Evolutionary conservation across 2,888 invertebrate species (phyloP).

Genomic region (Pollenia angustigena): DNA sequence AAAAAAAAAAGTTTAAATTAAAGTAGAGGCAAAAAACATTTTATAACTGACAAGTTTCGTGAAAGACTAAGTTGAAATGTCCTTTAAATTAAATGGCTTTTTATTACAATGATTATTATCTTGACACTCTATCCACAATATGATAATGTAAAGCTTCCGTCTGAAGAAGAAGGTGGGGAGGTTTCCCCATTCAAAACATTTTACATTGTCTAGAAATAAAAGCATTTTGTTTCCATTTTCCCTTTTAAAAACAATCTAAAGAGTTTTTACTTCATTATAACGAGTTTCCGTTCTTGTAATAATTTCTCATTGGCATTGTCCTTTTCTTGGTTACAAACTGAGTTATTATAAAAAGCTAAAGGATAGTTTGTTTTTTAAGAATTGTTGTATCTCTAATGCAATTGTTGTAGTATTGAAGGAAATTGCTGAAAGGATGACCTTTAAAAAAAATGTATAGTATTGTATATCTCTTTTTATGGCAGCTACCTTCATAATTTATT

Average conservation of each 20-base stretch:
- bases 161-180: neutral
- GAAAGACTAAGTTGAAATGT: conserved; percentile 46
- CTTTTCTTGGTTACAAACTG: conserved; percentile 21
- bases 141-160: conserved; percentile 71
- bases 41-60: conserved; percentile 51
- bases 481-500: conserved; percentile 3
- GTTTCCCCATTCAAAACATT: neutral
- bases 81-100: conserved; percentile 61
- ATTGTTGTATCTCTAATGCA: conserved; percentile 1
- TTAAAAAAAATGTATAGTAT: conserved; percentile 32
- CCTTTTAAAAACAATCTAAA: neutral
- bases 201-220: conserved; percentile 21
- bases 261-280: conserved; percentile 42
- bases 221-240: neutral
- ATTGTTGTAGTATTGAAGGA: conserved; percentile 21
- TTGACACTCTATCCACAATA: conserved; percentile 67
- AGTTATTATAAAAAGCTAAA: neutral
- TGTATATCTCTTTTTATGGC: neutral
- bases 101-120: conserved; percentile 71
- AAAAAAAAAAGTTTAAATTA: neutral
- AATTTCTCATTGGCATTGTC: conserved; percentile 61
- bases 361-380: neutral
- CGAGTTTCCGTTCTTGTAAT: conserved; percentile 54
- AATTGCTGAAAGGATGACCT: conserved; percentile 36
- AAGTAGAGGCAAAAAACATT: neutral